Conservation (phyloP, 1,140 invertebrate species). For the Oreohelix idahoensis region DNA sequence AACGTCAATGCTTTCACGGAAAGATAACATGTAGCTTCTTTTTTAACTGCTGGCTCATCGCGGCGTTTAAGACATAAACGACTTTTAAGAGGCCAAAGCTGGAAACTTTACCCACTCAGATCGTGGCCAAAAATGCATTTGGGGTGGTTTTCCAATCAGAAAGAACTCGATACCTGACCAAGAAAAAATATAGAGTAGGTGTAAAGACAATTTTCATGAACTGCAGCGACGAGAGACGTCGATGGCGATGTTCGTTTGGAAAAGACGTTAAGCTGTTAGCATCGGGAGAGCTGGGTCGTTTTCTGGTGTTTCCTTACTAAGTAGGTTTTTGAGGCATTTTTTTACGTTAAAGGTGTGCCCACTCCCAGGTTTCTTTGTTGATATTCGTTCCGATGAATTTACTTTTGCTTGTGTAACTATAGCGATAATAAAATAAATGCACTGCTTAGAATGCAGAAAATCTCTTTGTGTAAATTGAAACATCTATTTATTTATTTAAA, state of each 20-base stretch:
- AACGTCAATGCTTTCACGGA: slow-evolving; percentile 13
- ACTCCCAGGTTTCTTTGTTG: not conserved
- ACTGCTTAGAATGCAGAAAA: not conserved
- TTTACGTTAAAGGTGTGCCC: not conserved
- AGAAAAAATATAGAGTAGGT: slow-evolving; percentile 18
- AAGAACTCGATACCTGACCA: slow-evolving; percentile 15
- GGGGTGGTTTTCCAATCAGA: slow-evolving; percentile 3
- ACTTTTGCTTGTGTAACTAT: not conserved
- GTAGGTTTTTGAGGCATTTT: not conserved
- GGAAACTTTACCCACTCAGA: slow-evolving; percentile 24
- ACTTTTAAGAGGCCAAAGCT: not conserved
- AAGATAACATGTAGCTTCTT: not conserved
- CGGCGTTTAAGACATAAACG: slow-evolving; percentile 12
- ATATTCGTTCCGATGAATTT: not conserved
- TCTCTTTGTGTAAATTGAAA: not conserved
- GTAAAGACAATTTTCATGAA: slow-evolving; percentile 20
- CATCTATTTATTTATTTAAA: too few species aligned
- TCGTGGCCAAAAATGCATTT: slow-evolving; percentile 14
- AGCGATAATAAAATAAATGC: not conserved
- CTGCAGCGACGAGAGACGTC: slow-evolving; percentile 12
- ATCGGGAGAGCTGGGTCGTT: not conserved
- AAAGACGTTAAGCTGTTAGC: slow-evolving; percentile 15
- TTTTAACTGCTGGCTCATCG: not conserved
- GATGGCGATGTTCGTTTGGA: not conserved
- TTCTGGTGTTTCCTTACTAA: not conserved